Percentiles rank a stretch among this genome's conserved stretches.
Evolutionary conservation across 2,888 invertebrate species (phyloP).

Genomic region (Nephrotoma flavescens): DNA sequence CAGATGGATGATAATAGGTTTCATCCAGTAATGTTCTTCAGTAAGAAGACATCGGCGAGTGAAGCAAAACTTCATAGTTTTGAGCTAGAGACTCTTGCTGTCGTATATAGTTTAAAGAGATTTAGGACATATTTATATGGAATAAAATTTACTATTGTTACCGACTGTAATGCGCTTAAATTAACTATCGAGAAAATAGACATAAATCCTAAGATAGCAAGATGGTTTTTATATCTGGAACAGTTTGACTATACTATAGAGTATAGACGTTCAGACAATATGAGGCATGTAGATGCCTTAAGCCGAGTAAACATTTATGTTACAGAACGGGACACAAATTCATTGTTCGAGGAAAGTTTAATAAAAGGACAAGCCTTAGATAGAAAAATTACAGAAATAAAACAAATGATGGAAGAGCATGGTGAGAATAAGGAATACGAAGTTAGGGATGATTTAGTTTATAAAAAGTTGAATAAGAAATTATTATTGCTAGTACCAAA

Average conservation of each 20-base stretch:
- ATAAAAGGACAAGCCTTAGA: background rate
- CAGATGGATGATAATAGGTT: background rate
- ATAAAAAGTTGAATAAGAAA: background rate
- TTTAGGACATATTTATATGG: background rate
- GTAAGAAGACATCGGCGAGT: background rate
- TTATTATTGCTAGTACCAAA: background rate
- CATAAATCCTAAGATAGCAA: background rate
- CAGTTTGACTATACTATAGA: background rate
- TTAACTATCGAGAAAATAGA: background rate
- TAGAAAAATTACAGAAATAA: background rate
- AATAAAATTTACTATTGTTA: background rate
- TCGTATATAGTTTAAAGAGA: background rate
- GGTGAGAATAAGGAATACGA: background rate
- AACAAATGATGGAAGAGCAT: background rate
- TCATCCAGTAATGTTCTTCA: background rate
- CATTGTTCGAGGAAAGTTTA: background rate
- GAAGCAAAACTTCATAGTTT: background rate
- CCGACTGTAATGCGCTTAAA: background rate
- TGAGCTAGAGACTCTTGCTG: background rate
- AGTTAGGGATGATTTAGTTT: background rate
- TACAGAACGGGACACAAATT: background rate
- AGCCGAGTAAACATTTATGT: background rate
- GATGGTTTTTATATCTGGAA: background rate
- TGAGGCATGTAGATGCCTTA: background rate
- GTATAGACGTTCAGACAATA: background rate